These are phyloP conservation scores for Sesamia inferens DNA, from an alignment of 2,888 invertebrate genomes.

Conservation along the genomic window DNA sequence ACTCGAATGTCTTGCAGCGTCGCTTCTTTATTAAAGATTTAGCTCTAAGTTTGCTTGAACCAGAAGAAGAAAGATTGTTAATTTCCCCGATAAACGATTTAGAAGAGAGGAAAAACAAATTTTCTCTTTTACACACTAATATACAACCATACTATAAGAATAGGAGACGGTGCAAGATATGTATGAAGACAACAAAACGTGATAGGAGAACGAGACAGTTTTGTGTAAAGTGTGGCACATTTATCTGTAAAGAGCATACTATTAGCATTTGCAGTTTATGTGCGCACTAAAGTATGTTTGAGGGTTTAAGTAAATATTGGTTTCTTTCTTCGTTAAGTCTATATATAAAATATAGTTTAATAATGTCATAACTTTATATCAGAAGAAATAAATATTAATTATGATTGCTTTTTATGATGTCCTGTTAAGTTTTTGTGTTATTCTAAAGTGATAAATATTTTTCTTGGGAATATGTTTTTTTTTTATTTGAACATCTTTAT, in stretches of 20 bases:
- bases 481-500: neutral
- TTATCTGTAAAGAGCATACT: conserved; percentile 83
- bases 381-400: conserved; percentile 3
- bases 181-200: conserved; percentile 74
- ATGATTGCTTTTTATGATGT: neutral
- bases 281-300: conserved; percentile 48
- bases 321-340: conserved; percentile 12
- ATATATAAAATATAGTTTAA: conserved; percentile 1
- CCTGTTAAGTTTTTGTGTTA: neutral
- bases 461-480: neutral
- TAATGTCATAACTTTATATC: neutral
- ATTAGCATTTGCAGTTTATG: conserved; percentile 78
- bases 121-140: conserved; percentile 26
- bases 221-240: conserved; percentile 80
- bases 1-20: conserved; percentile 71
- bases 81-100: conserved; percentile 55
- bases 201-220: conserved; percentile 80
- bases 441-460: neutral
- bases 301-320: conserved; percentile 3
- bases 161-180: conserved; percentile 78
- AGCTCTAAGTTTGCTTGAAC: conserved; percentile 77
- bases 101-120: conserved; percentile 59
- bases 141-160: conserved; percentile 65
- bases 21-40: conserved; percentile 81
- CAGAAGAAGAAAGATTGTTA: conserved; percentile 60